These are phyloP conservation scores for Pelmatolapia mariae DNA, from an alignment of 2,113 vertebrate genomes.

Conservation along the genomic window DNA sequence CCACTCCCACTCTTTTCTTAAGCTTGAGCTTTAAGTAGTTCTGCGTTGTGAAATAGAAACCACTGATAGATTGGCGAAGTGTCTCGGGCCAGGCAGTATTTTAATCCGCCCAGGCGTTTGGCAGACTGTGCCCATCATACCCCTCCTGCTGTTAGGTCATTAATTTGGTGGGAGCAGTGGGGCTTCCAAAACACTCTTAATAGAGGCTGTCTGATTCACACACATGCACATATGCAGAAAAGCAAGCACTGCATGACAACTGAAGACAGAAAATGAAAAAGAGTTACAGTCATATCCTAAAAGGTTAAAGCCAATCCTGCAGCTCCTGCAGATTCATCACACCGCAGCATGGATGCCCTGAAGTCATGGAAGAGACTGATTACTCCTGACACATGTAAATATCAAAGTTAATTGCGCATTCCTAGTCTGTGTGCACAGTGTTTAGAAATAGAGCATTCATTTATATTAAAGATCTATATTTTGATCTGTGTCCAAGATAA, in stretches of 20 bases:
- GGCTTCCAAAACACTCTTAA: slow-evolving; percentile 50
- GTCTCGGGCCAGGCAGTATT: slow-evolving; percentile 14
- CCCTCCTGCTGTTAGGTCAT: slow-evolving; percentile 56
- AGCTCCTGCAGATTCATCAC: slow-evolving; percentile 45
- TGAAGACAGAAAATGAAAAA: slow-evolving; percentile 1
- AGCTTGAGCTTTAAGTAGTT: slow-evolving; percentile 3
- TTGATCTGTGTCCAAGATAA: neutral
- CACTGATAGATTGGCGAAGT: slow-evolving; percentile 39
- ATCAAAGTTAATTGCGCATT: neutral
- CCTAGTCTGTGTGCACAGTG: neutral
- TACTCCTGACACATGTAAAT: slow-evolving; percentile 22
- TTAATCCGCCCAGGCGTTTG: slow-evolving; percentile 44
- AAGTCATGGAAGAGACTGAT: slow-evolving; percentile 26
- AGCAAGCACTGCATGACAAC: slow-evolving; percentile 24
- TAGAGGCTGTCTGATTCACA: slow-evolving; percentile 26
- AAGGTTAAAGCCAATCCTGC: slow-evolving; percentile 25
- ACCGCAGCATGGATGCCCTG: slow-evolving; percentile 6
- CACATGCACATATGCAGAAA: neutral
- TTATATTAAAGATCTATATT: neutral
- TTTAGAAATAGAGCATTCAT: neutral
- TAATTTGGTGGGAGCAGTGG: slow-evolving; percentile 45
- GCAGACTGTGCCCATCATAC: slow-evolving; percentile 43
- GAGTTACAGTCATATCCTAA: slow-evolving; percentile 34
- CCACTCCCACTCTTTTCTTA: neutral
- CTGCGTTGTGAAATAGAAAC: slow-evolving; percentile 24